Evolutionary conservation across 2,888 invertebrate species (phyloP), one percentile per base, ranked within the genome.

Genomic region (Trachelus tabidus): DNA sequence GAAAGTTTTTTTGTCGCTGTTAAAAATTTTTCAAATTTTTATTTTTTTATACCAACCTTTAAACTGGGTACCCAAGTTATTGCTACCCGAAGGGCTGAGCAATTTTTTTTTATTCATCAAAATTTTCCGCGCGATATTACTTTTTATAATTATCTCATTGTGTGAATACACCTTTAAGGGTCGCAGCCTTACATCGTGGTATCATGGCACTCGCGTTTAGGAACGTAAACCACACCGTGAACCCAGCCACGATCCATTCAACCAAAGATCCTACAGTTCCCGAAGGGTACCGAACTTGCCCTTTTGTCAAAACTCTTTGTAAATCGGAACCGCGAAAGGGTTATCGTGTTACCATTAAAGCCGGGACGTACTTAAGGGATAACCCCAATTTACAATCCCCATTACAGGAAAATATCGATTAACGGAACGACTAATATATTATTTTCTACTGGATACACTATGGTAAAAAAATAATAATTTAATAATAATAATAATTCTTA

Each of bases 231-330:
- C 83, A 82, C 80, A 83, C 86, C 81, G 81, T 82, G 80, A 81
- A 80, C 86, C 83, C 83, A 74, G 81, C 85, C 82, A 80, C 80
- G 81, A 83, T 86, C 85, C 84, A 86, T 87, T 86, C 84, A 86
- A 80, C 77, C 68, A 81, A 34, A 83, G 82, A 86, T 84, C 83
- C 82, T 80, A 68, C 33, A 30, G 56, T 15, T 56, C 23, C 56
- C 23, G 56, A 23, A 33, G 9, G 71, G 71, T 33, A 71, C 34
- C 15, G 31, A n/a, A 83, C 84, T 56, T 86, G 83, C 84, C 84
- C 86, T 88, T 87, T 81, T 87, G 88, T 88, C 85, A 86, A 86
- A 86, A 83, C 85, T 84, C 84, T 87, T 87, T 84, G 82, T 83
- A 82, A 82, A 83, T 85, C 81, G 87, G 56, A 84, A 81, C 85